Conservation (phyloP, 1,140 invertebrate genomes). For the Rhyacophila brunnea region DNA sequence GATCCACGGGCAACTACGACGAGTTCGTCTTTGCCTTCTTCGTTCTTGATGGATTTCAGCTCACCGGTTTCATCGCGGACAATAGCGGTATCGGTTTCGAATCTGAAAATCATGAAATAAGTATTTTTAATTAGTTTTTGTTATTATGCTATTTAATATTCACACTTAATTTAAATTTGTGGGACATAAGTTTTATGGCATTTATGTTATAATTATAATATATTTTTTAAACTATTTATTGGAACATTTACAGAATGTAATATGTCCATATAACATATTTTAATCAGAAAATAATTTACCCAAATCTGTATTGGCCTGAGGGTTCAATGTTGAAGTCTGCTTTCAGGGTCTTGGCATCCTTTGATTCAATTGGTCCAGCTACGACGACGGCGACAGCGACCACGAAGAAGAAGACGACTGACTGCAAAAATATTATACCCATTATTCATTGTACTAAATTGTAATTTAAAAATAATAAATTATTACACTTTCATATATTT, state of each 20-base stretch:
- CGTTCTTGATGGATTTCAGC: slow-evolving; percentile 42
- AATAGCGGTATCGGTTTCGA: slow-evolving; percentile 44
- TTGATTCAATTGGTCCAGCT: neutral
- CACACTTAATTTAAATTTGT: no score
- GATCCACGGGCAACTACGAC: slow-evolving; percentile 42
- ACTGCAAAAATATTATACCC: neutral
- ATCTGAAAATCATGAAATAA: no score
- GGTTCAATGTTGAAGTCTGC: slow-evolving; percentile 12
- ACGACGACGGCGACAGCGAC: slow-evolving; percentile 1
- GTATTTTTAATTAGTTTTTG: no score
- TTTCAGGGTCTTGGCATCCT: neutral
- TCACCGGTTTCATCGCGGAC: slow-evolving; percentile 41
- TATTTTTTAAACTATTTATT: no score
- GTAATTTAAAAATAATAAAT: neutral
- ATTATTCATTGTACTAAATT: neutral
- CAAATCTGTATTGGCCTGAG: slow-evolving; percentile 9
- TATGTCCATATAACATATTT: no score
- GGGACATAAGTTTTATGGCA: no score
- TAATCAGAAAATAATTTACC: no score
- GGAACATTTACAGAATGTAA: no score
- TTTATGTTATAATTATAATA: no score
- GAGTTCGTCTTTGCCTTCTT: slow-evolving; percentile 46
- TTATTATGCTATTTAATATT: no score
- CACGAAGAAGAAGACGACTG: slow-evolving; percentile 15
- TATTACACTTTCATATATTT: no score